phyloP scores from a whole-genome alignment of 2,888 invertebrate species.

The Podabrus alpinus region DNA sequence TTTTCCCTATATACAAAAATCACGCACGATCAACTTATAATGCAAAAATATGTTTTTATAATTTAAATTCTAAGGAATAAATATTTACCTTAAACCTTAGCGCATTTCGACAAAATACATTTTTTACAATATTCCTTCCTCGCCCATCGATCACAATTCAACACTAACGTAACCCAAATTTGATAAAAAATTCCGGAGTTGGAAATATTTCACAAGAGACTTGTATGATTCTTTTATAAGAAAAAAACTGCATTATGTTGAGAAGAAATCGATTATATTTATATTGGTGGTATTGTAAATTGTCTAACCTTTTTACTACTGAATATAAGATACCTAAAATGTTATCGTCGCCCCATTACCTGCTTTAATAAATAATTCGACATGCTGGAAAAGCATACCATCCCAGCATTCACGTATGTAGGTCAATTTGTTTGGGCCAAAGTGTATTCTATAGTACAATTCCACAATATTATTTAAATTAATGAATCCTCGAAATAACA shows the following conservation, averaged over 20 bases:
- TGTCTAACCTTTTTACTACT: background rate
- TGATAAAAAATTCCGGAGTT: conserved; percentile 17
- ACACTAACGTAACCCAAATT: conserved; percentile 16
- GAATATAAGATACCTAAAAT: conserved; percentile 9
- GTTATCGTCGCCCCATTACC: conserved; percentile 12
- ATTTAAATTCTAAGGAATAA: conserved; percentile 4
- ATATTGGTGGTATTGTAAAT: background rate
- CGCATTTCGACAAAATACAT: conserved; percentile 15
- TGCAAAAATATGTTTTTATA: conserved; percentile 1
- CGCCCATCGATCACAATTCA: conserved; percentile 19
- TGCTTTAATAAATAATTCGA: conserved; percentile 20
- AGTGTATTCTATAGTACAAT: background rate
- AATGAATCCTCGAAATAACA: background rate
- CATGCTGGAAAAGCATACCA: conserved; percentile 6
- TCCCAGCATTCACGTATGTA: conserved; percentile 9
- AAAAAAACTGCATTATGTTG: conserved; percentile 8
- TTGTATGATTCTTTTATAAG: conserved; percentile 8
- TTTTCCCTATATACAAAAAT: background rate
- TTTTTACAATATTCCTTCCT: conserved; percentile 13
- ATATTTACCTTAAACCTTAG: conserved; percentile 5
- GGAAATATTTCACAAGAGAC: conserved; percentile 12
- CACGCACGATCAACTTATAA: background rate
- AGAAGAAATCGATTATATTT: conserved; percentile 4
- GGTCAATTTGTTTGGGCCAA: conserved; percentile 11
- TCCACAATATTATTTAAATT: conserved; percentile 3